Percentiles rank a stretch among this genome's conserved stretches.
Conservation (phyloP, 2,113 vertebrate genomes). For the Egretta garzetta region DNA sequence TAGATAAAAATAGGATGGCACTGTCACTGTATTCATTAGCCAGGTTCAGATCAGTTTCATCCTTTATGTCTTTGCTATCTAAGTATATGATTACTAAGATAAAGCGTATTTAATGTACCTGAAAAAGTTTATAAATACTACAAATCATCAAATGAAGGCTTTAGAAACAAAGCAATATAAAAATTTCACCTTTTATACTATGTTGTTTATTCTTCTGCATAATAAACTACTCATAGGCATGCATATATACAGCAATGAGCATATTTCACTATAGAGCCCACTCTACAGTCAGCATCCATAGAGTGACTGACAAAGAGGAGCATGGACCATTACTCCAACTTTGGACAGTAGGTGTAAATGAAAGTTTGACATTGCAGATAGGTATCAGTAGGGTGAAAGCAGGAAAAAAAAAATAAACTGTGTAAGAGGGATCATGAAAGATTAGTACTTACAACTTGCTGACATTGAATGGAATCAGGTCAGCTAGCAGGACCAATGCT, state of each 20-base stretch:
- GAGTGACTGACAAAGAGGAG: background rate
- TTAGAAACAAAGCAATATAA: background rate
- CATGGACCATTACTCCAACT: background rate
- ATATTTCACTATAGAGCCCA: background rate
- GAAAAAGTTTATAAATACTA: background rate
- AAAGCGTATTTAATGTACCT: background rate
- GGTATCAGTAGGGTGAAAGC: fast-evolving
- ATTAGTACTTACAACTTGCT: background rate
- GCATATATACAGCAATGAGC: background rate
- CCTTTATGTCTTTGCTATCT: background rate
- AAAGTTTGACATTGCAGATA: background rate
- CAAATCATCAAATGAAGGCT: background rate
- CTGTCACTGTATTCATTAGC: background rate
- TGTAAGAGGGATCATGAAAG: background rate
- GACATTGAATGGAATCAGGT: background rate
- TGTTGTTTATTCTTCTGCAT: background rate
- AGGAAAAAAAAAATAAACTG: background rate
- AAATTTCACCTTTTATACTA: background rate
- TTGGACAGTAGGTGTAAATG: background rate
- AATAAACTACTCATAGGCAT: background rate
- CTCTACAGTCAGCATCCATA: background rate
- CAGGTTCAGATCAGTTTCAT: background rate
- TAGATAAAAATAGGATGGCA: background rate
- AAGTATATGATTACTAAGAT: background rate
- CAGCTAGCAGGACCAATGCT: background rate